A percentile compares a stretch with the other conserved stretches of the same genome.
These are phyloP conservation scores for Mythimna pallens DNA, from an alignment of 2,888 invertebrate species.

Conservation along the genomic window DNA sequence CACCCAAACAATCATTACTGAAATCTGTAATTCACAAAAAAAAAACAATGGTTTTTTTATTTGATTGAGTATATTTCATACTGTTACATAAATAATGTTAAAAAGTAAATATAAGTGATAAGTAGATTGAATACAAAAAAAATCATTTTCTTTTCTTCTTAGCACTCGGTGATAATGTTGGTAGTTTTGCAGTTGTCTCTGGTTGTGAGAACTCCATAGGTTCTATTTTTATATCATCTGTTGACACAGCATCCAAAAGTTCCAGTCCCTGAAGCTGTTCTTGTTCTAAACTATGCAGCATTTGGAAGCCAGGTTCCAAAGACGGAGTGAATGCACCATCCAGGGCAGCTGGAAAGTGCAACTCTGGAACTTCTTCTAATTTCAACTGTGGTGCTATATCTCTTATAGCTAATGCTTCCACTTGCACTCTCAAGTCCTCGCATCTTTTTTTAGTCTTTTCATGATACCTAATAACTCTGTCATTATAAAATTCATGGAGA, in stretches of 20 bases:
- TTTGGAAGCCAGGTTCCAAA: slow-evolving; percentile 92
- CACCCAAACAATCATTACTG: not conserved
- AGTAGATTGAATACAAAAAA: not conserved
- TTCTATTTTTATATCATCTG: slow-evolving; percentile 87
- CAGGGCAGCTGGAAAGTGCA: slow-evolving; percentile 89
- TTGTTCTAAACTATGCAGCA: slow-evolving; percentile 92
- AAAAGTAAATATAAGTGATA: slow-evolving; percentile 17
- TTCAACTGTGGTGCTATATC: slow-evolving; percentile 83
- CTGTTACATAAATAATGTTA: not conserved
- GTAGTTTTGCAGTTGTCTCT: slow-evolving; percentile 77
- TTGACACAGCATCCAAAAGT: slow-evolving; percentile 80
- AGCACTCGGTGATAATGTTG: slow-evolving; percentile 81
- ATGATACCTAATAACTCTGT: slow-evolving; percentile 83
- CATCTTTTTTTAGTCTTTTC: slow-evolving; percentile 80
- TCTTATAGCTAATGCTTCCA: slow-evolving; percentile 80
- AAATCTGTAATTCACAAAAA: not conserved
- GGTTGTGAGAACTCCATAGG: slow-evolving; percentile 84
- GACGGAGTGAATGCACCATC: slow-evolving; percentile 90
- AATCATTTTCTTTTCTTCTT: slow-evolving; percentile 86
- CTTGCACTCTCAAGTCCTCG: slow-evolving; percentile 75
- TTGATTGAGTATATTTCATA: slow-evolving; percentile 11
- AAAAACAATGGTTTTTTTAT: not conserved
- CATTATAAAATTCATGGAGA: slow-evolving; percentile 85
- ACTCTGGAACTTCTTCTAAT: slow-evolving; percentile 88
- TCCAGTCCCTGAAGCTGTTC: slow-evolving; percentile 88